phyloP scores from a whole-genome alignment of 2,797 vertebrate species.

The Muscicapa comitata region DNA sequence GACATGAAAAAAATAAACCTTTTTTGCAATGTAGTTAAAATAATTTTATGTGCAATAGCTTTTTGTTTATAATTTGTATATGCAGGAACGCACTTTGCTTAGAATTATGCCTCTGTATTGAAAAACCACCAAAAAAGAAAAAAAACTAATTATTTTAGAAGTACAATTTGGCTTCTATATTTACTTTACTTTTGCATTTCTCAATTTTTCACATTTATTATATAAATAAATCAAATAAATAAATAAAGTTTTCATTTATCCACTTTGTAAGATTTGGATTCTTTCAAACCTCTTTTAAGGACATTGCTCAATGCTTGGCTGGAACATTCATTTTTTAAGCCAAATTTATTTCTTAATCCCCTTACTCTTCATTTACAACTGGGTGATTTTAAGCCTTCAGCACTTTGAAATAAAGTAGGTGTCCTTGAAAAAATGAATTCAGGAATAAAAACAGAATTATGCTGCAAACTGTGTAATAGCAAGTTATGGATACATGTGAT shows the following conservation, averaged over 20 bases:
- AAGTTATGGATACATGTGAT: not conserved
- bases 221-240: not conserved
- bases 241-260: not conserved
- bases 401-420: not conserved
- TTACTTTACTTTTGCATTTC: not conserved
- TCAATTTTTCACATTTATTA: not conserved
- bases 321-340: not conserved
- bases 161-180: accelerated
- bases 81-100: not conserved
- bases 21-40: not conserved
- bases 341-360: not conserved
- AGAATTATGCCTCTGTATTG: not conserved
- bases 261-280: not conserved
- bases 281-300: not conserved
- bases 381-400: not conserved
- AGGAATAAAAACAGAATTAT: not conserved
- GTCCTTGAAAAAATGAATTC: not conserved
- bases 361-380: not conserved
- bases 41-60: not conserved
- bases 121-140: not conserved
- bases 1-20: not conserved
- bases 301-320: not conserved
- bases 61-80: not conserved
- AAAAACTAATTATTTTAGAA: not conserved
- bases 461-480: not conserved